A percentile compares a stretch with the other conserved stretches of the same genome.
phyloP scores from a whole-genome alignment of 2,113 vertebrate species.

The Telmatochromis brichardi region DNA sequence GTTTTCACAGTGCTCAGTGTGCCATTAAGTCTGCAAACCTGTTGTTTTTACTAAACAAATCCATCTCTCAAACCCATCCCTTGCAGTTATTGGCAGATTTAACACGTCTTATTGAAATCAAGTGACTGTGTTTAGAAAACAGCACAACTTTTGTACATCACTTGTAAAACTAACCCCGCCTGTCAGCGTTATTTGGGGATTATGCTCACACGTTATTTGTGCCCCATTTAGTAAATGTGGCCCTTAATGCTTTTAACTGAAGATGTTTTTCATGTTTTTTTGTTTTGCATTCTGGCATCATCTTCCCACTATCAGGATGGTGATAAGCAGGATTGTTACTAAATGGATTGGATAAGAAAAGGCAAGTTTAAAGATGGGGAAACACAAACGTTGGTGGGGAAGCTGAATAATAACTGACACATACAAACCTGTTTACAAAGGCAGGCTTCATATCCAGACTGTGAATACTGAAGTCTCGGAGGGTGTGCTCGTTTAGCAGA shows the following conservation, averaged over 20 bases:
- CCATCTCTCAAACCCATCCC: background rate
- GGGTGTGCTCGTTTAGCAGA: conserved; percentile 39
- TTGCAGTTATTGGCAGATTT: background rate
- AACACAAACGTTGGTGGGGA: conserved; percentile 1
- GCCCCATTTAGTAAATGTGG: background rate
- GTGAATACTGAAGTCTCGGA: conserved; percentile 53
- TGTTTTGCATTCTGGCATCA: background rate
- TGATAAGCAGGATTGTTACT: conserved; percentile 12
- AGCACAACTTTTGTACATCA: background rate
- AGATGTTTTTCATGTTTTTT: background rate
- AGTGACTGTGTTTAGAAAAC: background rate
- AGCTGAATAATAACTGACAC: conserved; percentile 6
- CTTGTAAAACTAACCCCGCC: background rate
- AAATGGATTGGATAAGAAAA: background rate
- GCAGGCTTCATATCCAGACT: conserved; percentile 60
- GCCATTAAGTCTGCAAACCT: background rate
- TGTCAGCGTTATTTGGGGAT: background rate
- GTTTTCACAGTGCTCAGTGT: background rate
- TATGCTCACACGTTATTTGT: background rate
- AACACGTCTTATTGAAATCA: background rate
- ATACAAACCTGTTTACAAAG: conserved; percentile 62
- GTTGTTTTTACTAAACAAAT: background rate
- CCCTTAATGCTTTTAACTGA: background rate
- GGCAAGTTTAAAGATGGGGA: conserved; percentile 2
- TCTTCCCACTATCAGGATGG: background rate